phyloP scores from a whole-genome alignment of 2,113 vertebrate species.

The Choloepus hoffmanni region DNA sequence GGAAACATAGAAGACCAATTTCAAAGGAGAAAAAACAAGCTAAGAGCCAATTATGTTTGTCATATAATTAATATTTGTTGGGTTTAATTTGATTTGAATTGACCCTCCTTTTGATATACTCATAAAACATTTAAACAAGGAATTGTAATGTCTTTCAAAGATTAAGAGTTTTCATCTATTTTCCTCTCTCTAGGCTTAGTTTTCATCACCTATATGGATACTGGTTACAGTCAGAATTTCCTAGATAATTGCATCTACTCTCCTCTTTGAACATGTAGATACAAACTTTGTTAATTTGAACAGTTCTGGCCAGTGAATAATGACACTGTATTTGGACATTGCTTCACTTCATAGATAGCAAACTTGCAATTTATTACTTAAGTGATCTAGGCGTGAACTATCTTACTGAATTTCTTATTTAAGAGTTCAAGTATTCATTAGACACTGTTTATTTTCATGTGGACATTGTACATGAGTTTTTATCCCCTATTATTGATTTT shows the following conservation, averaged over 20 bases:
- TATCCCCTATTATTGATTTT: background rate
- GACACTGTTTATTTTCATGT: conserved; percentile 35
- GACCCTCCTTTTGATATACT: background rate
- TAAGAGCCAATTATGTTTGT: background rate
- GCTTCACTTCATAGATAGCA: background rate
- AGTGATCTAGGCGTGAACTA: background rate
- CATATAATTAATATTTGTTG: background rate
- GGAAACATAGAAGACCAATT: background rate
- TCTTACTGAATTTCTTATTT: background rate
- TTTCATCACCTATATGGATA: background rate
- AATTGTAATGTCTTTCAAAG: background rate
- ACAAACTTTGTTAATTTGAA: background rate
- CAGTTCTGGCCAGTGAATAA: background rate
- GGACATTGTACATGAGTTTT: background rate
- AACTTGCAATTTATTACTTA: background rate
- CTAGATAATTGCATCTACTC: background rate
- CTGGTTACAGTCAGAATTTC: conserved; percentile 1
- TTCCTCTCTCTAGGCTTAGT: background rate
- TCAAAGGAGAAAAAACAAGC: background rate
- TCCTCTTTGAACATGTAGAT: background rate
- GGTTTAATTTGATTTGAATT: background rate
- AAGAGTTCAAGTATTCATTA: background rate
- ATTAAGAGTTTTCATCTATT: background rate
- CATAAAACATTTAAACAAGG: conserved; percentile 10
- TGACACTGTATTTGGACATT: background rate